A percentile compares a stretch with the other conserved stretches of the same genome.
phyloP scores from a whole-genome alignment of 2,888 invertebrate genomes.

The Timema podura region DNA sequence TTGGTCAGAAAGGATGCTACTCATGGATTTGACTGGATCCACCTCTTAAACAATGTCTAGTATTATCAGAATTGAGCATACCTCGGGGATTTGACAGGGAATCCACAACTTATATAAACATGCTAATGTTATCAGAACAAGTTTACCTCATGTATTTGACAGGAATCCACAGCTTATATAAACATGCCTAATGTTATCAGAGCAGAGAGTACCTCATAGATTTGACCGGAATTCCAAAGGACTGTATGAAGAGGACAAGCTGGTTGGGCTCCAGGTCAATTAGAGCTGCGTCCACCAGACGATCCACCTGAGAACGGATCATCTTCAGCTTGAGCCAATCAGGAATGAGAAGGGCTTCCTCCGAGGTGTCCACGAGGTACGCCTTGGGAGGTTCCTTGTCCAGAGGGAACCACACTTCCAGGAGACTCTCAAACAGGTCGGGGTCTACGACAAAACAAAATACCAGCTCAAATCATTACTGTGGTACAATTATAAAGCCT shows the following conservation, averaged over 20 bases:
- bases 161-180: conserved; percentile 59
- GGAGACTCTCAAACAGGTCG: conserved; percentile 52
- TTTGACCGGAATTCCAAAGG: conserved; percentile 88
- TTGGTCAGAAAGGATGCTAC: too few species aligned
- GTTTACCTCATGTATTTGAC: conserved; percentile 73
- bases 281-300: conserved; percentile 81
- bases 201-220: conserved; percentile 63
- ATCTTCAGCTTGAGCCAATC: conserved; percentile 90
- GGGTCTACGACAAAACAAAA: conserved; percentile 33
- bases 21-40: too few species aligned
- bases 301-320: conserved; percentile 72
- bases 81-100: too few species aligned
- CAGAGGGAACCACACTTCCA: conserved; percentile 83
- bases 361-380: conserved; percentile 72
- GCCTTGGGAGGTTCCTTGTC: conserved; percentile 71
- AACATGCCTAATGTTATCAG: too few species aligned
- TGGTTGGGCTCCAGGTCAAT: conserved; percentile 83
- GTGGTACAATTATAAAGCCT: background rate
- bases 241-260: conserved; percentile 89
- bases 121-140: too few species aligned
- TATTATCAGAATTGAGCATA: too few species aligned
- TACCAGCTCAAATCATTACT: background rate
- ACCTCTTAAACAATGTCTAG: too few species aligned
- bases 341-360: conserved; percentile 78
- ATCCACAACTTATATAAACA: too few species aligned